phyloP scores from a whole-genome alignment of 2,888 invertebrate genomes.

The Heterodera filipjevi region DNA sequence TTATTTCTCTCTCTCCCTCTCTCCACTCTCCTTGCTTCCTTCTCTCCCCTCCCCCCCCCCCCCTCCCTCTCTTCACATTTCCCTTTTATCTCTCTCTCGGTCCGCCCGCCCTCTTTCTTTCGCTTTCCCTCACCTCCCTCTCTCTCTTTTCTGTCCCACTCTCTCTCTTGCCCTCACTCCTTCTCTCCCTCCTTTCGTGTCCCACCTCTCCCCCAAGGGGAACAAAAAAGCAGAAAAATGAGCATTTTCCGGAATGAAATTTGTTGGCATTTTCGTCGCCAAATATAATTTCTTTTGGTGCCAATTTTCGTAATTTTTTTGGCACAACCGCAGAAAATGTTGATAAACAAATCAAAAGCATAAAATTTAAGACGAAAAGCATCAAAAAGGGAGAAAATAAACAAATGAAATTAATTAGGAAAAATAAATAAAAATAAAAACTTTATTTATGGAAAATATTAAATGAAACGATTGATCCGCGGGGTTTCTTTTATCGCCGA shows the following conservation, averaged over 20 bases:
- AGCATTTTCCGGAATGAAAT: slow-evolving; percentile 25
- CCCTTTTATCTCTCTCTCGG: background rate
- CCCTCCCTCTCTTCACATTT: background rate
- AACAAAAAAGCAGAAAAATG: slow-evolving; percentile 34
- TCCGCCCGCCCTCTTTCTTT: background rate
- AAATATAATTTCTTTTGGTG: slow-evolving; percentile 1
- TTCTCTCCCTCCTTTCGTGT: background rate
- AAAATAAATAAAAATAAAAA: background rate
- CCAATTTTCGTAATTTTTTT: slow-evolving; percentile 2
- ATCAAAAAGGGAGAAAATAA: background rate
- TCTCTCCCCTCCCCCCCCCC: background rate
- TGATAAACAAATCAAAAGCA: background rate
- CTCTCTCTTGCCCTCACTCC: background rate
- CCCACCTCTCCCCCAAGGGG: slow-evolving; percentile 26
- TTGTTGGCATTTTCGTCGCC: slow-evolving; percentile 25
- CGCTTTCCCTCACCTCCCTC: background rate
- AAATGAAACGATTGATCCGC: background rate
- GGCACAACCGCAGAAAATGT: background rate
- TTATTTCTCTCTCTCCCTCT: background rate
- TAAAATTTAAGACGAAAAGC: background rate
- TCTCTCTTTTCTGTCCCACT: background rate
- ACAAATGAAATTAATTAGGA: background rate
- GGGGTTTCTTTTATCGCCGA: background rate
- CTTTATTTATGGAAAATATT: background rate
- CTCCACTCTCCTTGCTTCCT: background rate